phyloP scores from a whole-genome alignment of 1,140 invertebrate species.

The Panagrolaimus sp. region DNA sequence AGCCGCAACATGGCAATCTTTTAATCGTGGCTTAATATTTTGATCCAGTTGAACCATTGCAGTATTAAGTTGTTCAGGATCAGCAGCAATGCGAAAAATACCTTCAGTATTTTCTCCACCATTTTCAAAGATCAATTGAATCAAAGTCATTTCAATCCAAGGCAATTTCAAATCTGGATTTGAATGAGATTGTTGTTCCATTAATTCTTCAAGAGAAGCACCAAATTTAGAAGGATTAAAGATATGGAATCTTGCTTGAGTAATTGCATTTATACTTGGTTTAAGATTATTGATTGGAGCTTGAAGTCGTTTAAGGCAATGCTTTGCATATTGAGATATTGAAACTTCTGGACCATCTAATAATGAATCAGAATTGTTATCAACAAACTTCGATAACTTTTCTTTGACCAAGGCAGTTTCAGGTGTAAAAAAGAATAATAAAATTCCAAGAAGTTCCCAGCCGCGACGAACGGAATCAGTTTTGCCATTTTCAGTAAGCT shows the following conservation, averaged over 20 bases:
- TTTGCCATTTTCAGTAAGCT: constrained; percentile 60
- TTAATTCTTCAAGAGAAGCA: constrained; percentile 79
- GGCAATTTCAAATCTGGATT: constrained; percentile 81
- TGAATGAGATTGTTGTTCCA: constrained; percentile 76
- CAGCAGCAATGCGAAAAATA: constrained; percentile 65
- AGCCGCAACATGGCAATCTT: constrained; percentile 86
- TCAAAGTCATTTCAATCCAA: constrained; percentile 89
- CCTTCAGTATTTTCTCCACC: constrained; percentile 68
- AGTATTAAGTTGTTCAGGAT: constrained; percentile 34
- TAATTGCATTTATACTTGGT: constrained; percentile 83
- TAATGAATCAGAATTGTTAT: constrained; percentile 76
- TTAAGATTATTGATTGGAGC: constrained; percentile 63
- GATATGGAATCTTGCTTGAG: constrained; percentile 87
- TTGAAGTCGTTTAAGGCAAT: constrained; percentile 38
- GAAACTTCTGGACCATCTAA: constrained; percentile 69
- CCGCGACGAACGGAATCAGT: constrained; percentile 67
- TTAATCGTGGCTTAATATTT: constrained; percentile 52
- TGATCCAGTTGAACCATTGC: constrained; percentile 62
- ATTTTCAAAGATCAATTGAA: constrained; percentile 73
- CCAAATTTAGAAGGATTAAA: constrained; percentile 82
- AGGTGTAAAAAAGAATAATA: constrained; percentile 88
- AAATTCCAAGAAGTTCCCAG: constrained; percentile 83
- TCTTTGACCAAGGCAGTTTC: constrained; percentile 78
- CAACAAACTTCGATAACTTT: constrained; percentile 78
- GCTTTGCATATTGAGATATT: constrained; percentile 38